Evolutionary conservation across 2,113 vertebrate genomes (phyloP).

Genomic region (Rhynchomys soricoides): DNA sequence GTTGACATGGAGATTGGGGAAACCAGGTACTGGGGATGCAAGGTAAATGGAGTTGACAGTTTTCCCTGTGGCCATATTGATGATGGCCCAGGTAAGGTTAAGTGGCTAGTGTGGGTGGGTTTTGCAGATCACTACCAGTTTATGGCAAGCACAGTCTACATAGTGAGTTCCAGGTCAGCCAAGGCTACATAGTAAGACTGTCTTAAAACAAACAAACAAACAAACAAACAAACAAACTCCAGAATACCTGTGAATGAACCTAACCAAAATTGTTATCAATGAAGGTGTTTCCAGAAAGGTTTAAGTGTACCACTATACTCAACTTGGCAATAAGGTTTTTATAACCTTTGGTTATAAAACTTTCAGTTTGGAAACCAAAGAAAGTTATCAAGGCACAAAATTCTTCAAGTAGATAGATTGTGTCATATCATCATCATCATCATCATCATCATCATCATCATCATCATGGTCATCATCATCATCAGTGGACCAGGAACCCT

Average conservation of each 20-base stretch:
- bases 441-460: too few relatives aligned
- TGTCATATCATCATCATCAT: neutral
- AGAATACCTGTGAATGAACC: neutral
- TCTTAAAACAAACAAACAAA: neutral
- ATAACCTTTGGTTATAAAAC: too few relatives aligned
- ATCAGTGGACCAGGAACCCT: neutral
- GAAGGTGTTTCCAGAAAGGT: neutral
- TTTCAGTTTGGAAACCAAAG: too few relatives aligned
- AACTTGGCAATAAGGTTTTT: neutral
- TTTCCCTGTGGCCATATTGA: too few relatives aligned
- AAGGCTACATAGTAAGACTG: neutral
- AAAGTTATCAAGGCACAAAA: neutral
- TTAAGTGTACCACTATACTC: neutral
- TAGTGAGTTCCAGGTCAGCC: neutral
- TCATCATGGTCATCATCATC: too few relatives aligned
- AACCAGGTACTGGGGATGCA: too few relatives aligned
- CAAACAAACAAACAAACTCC: neutral
- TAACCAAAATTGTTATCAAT: neutral
- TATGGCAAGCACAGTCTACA: neutral
- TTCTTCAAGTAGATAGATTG: neutral
- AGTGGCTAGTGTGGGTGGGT: too few relatives aligned
- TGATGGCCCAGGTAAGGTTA: too few relatives aligned
- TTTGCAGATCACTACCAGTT: neutral
- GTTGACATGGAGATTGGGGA: too few relatives aligned
- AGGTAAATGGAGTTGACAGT: too few relatives aligned